These are phyloP conservation scores for Glaucidium brasilianum DNA, from an alignment of 2,113 vertebrate species.

Conservation along the genomic window DNA sequence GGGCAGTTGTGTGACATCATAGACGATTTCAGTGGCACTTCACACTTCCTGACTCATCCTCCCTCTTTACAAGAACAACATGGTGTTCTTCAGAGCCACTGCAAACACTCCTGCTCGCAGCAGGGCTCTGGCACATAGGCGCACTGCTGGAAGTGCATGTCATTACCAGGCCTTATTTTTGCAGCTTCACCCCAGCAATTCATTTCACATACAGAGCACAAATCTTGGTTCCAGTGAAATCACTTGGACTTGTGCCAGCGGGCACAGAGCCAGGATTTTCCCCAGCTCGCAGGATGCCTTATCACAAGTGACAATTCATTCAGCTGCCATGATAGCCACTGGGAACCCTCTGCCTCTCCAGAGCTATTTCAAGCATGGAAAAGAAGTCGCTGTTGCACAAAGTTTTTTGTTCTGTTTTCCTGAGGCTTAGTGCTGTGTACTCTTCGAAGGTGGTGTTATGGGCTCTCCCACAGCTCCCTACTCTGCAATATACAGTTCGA, in stretches of 20 bases:
- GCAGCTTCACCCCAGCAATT: conserved; percentile 17
- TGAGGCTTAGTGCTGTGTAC: neutral
- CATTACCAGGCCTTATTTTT: conserved; percentile 1
- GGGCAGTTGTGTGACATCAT: neutral
- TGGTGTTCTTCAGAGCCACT: fast-evolving
- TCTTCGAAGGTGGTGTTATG: neutral
- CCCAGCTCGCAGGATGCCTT: neutral
- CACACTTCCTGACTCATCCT: neutral
- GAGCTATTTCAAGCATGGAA: neutral
- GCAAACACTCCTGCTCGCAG: neutral
- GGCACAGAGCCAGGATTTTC: conserved; percentile 9
- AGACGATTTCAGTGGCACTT: neutral
- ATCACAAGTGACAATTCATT: conserved; percentile 37
- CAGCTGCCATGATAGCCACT: neutral
- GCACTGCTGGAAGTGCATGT: neutral
- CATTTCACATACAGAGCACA: neutral
- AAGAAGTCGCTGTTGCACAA: neutral
- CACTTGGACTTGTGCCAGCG: neutral
- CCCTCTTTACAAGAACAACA: neutral
- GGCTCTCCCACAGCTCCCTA: neutral
- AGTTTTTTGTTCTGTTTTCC: neutral
- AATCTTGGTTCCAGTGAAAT: conserved; percentile 7
- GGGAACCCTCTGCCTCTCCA: neutral
- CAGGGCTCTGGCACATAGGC: neutral
- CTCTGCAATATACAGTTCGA: neutral